phyloP scores from a whole-genome alignment of 2,888 invertebrate genomes.

The Amblyjoppa proteus region DNA sequence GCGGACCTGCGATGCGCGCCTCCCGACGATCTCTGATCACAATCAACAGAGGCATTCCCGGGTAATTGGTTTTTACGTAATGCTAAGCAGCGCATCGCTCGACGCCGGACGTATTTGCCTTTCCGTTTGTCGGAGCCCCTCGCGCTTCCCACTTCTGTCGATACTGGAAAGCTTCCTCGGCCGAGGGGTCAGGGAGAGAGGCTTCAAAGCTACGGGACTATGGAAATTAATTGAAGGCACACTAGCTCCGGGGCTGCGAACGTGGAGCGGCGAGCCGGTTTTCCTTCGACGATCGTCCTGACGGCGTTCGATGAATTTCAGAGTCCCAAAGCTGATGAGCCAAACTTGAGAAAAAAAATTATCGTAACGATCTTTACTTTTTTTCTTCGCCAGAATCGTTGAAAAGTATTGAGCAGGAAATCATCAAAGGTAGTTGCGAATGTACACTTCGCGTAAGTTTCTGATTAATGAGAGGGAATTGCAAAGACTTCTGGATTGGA shows the following conservation, averaged over 20 bases:
- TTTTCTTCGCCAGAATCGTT: no score
- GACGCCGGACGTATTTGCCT: conserved; percentile 71
- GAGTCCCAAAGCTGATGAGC: neutral
- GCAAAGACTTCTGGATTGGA: no score
- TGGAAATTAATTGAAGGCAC: conserved; percentile 67
- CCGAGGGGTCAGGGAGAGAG: neutral
- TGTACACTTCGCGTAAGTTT: no score
- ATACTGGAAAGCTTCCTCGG: conserved; percentile 46
- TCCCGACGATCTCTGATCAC: conserved; percentile 72
- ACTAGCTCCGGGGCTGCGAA: conserved; percentile 60
- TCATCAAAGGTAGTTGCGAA: no score
- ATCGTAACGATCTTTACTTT: no score
- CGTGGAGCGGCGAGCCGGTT: conserved; percentile 8
- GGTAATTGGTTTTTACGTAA: conserved; percentile 84
- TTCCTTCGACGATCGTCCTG: conserved; percentile 11
- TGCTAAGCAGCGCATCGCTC: conserved; percentile 78
- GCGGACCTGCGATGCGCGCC: conserved; percentile 30
- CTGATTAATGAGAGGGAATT: no score
- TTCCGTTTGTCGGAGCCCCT: conserved; percentile 45
- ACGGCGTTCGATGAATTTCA: neutral
- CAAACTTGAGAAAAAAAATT: no score
- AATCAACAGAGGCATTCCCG: conserved; percentile 82
- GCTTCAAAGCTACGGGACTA: conserved; percentile 62
- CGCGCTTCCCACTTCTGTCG: conserved; percentile 46
- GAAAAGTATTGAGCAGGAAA: no score